Percentiles rank a stretch among this genome's conserved stretches.
Conservation (phyloP, 2,797 vertebrate species). For the Eupleurogrammus muticus region DNA sequence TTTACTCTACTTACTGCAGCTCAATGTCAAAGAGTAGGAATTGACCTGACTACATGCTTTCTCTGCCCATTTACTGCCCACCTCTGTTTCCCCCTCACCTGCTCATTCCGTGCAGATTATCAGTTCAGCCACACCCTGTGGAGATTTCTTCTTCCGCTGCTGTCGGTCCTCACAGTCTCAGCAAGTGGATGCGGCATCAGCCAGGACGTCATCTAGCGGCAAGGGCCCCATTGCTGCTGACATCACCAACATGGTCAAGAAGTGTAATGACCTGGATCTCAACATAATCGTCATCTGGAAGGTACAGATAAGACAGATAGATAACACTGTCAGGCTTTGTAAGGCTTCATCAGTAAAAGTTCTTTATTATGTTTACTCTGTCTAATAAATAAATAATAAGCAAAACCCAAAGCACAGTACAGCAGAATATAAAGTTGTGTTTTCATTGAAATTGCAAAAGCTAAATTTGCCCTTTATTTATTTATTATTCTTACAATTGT, state of each 20-base stretch:
- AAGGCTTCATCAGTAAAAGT: background rate
- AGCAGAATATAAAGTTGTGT: background rate
- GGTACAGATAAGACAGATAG: conserved; percentile 74
- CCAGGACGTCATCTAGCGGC: conserved; percentile 47
- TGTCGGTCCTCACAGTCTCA: conserved; percentile 77
- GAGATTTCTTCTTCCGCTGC: conserved; percentile 95
- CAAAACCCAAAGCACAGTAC: background rate
- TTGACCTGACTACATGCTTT: background rate
- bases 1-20: too few species aligned
- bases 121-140: conserved; percentile 95
- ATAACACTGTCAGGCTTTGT: background rate
- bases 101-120: conserved; percentile 85
- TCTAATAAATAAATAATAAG: background rate
- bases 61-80: background rate
- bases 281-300: conserved; percentile 95
- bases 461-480: too few species aligned
- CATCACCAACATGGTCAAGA: conserved; percentile 83
- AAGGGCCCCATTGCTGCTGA: conserved; percentile 59
- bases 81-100: background rate
- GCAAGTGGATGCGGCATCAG: conserved; percentile 59
- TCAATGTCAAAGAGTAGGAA: too few species aligned
- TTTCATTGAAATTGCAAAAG: background rate
- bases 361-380: background rate
- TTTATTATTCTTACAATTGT: too few species aligned
- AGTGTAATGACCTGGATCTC: conserved; percentile 92